Conservation (phyloP, 2,113 vertebrate species). For the Entomyzon cyanotis region DNA sequence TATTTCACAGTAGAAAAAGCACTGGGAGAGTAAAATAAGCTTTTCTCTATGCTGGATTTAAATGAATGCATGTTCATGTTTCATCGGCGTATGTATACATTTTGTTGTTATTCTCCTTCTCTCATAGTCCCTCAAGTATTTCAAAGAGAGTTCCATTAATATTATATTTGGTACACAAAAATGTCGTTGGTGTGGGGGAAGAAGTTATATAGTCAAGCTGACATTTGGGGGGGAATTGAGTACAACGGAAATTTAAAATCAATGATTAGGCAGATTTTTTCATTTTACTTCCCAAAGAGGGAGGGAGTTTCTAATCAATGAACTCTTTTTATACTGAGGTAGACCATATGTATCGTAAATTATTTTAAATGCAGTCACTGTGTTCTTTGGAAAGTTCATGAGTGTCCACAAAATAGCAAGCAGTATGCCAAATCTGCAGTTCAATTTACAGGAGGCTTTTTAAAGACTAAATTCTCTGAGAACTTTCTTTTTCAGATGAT, state of each 20-base stretch:
- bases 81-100: neutral
- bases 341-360: neutral
- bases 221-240: rapidly evolving
- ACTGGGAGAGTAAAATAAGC: neutral
- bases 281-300: neutral
- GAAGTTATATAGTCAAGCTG: neutral
- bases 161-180: neutral
- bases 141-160: neutral
- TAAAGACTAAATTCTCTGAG: neutral
- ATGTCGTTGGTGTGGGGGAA: neutral
- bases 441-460: neutral
- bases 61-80: neutral
- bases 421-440: neutral
- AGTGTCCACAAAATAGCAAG: neutral
- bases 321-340: neutral
- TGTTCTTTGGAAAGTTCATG: neutral
- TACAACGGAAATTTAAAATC: neutral
- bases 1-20: neutral
- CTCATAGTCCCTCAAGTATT: neutral
- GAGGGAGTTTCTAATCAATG: neutral
- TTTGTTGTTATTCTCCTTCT: neutral
- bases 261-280: neutral
- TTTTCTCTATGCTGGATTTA: neutral
- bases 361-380: neutral
- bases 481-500: neutral